A percentile compares a stretch with the other conserved stretches of the same genome.
phyloP scores from a whole-genome alignment of 2,888 invertebrate genomes.

The Yponomeuta malinellus region DNA sequence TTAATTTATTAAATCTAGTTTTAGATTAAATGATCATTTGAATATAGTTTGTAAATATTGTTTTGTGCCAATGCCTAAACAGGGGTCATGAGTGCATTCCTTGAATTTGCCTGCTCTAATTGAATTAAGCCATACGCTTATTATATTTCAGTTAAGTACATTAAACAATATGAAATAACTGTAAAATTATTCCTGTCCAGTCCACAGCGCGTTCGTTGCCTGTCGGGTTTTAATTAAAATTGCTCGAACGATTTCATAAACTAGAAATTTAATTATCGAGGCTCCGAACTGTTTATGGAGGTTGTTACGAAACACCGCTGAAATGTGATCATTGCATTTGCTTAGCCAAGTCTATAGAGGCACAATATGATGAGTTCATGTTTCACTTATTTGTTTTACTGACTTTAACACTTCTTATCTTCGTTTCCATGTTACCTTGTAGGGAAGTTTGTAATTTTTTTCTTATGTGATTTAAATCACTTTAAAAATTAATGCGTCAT shows the following conservation, averaged over 20 bases:
- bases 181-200: not conserved
- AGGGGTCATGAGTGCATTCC: too few species aligned
- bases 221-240: constrained; percentile 29
- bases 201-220: not conserved
- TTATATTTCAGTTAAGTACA: not conserved
- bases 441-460: too few species aligned
- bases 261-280: constrained; percentile 30
- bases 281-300: constrained; percentile 21
- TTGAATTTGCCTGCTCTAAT: not conserved
- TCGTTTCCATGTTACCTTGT: too few species aligned
- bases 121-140: constrained; percentile 14
- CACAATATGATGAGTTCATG: not conserved
- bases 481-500: too few species aligned
- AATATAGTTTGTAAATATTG: too few species aligned
- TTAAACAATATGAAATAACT: not conserved
- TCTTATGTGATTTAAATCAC: too few species aligned
- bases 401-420: not conserved
- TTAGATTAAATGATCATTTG: too few species aligned
- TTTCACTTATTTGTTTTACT: not conserved
- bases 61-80: too few species aligned
- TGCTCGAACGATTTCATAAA: constrained; percentile 29
- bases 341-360: not conserved
- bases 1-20: not conserved
- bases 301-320: not conserved
- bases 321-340: not conserved